Evolutionary conservation across 1,140 invertebrate genomes (phyloP), one percentile per base, ranked within the genome.

Genomic region (Anastrepha ludens): DNA sequence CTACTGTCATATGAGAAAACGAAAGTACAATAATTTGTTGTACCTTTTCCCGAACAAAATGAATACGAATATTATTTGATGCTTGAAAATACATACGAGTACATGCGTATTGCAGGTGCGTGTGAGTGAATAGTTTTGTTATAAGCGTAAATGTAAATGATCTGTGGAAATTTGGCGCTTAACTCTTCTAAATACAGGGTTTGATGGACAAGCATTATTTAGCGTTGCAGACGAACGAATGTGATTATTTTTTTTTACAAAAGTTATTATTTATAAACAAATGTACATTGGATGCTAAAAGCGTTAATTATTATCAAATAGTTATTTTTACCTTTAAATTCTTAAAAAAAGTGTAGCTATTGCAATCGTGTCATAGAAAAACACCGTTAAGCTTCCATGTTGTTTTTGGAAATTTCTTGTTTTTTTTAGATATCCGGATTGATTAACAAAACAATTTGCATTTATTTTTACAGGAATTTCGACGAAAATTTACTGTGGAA

Each of bases 181-280:
- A 20, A 20, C 20, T 64, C 39, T 2, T 67, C 39, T 65, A 29
- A 6, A 67, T 41, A 39, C 29, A 29, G 29, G 29, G 29, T 29
- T 29, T 29, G 29, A 29, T 29, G 29, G 29, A 29, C 29, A 29
- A 29, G 29, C 29, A 29, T 29, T 29, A 29, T 29, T 29, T 29
- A 29, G 29, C 29, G 29, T 29, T 29, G 29, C 29, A 29, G 29
- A 29, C 64, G 29, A 67, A 41, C 11, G 6, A 17, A 74, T 74
- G 67, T 44, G 41, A 11, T 74, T 74, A 74, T 74, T 44, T 70
- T 74, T 74, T 39, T 67, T 39, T 67, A 67, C 3, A 67, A 67
- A 67, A 39, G 9, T 41, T 67, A 67, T 74, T 44, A 44, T 15
- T 3, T 70, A 70, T 70, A 41, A 44, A 74, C 67, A 74, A 44